These are phyloP conservation scores for Thaumetopoea pityocampa DNA, from an alignment of 1,140 invertebrate species.

Conservation along the genomic window DNA sequence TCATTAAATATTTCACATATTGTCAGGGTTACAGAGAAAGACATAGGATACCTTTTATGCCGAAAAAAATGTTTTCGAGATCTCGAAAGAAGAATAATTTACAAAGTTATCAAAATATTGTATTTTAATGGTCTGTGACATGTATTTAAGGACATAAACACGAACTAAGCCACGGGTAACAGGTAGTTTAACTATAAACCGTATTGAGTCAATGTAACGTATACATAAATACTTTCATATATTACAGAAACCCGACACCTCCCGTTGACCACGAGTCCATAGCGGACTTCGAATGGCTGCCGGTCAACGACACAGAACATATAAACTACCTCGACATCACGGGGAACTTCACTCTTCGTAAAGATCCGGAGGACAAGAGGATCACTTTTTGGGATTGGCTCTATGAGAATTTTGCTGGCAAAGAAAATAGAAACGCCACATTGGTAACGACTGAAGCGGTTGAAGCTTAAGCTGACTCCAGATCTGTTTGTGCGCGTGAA, in stretches of 20 bases:
- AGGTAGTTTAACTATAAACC: too few species aligned
- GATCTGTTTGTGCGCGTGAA: too few species aligned
- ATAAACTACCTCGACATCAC: conserved; percentile 77
- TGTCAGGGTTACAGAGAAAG: too few species aligned
- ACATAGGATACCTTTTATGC: too few species aligned
- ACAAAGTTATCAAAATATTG: too few species aligned
- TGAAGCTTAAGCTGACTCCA: too few species aligned
- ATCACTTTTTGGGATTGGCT: conserved; percentile 78
- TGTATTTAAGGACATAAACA: too few species aligned
- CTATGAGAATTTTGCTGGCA: conserved; percentile 70
- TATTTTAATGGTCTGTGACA: too few species aligned
- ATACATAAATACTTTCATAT: conserved; percentile 4
- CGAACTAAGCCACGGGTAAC: too few species aligned
- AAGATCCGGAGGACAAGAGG: conserved; percentile 72
- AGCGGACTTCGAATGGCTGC: conserved; percentile 74
- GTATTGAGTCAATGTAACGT: neutral
- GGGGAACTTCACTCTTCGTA: conserved; percentile 63
- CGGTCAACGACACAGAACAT: conserved; percentile 67
- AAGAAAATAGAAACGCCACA: conserved; percentile 2
- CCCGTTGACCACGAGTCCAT: conserved; percentile 61
- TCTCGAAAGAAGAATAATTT: too few species aligned
- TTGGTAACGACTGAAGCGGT: neutral
- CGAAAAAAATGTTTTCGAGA: too few species aligned
- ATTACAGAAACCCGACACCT: conserved; percentile 76
- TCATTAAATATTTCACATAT: too few species aligned